Evolutionary conservation across 2,888 invertebrate genomes (phyloP).

Genomic region (Liopterus haemorrhoidalis): DNA sequence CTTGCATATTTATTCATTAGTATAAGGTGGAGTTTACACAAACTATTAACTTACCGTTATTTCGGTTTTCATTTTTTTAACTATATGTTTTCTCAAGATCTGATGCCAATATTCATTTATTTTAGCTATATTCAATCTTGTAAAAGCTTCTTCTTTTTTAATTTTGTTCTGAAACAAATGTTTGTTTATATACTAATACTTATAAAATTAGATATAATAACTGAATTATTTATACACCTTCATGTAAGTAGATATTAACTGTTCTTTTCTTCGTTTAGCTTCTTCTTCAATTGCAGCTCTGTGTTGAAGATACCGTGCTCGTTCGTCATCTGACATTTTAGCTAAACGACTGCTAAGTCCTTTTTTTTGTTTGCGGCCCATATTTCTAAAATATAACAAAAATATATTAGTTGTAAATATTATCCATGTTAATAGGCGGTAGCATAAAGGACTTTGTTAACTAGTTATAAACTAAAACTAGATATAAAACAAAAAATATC

Average conservation of each 20-base stretch:
- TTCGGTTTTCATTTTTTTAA: constrained; percentile 64
- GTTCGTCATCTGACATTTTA: constrained; percentile 79
- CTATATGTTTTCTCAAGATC: constrained; percentile 68
- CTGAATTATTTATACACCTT: constrained; percentile 53
- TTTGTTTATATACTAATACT: too few species aligned
- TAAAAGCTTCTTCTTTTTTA: constrained; percentile 72
- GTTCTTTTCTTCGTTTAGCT: constrained; percentile 70
- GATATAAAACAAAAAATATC: too few species aligned
- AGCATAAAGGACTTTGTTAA: too few species aligned
- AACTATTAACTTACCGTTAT: constrained; percentile 49
- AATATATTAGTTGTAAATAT: too few species aligned
- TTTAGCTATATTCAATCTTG: constrained; percentile 73
- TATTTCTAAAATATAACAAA: too few species aligned
- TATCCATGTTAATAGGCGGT: too few species aligned
- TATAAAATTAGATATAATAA: not conserved
- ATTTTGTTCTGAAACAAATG: constrained; percentile 67
- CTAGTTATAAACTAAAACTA: too few species aligned
- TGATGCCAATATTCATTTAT: constrained; percentile 81
- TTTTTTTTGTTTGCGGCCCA: constrained; percentile 57
- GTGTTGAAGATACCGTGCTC: constrained; percentile 72
- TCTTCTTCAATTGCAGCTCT: constrained; percentile 79
- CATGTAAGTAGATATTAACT: constrained; percentile 71
- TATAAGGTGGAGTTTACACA: too few species aligned
- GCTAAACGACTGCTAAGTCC: constrained; percentile 69
- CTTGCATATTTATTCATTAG: too few species aligned